Evolutionary conservation across 2,888 invertebrate genomes (phyloP), one percentile per base, ranked within the genome.

Genomic region (Gasteruption jaculator): DNA sequence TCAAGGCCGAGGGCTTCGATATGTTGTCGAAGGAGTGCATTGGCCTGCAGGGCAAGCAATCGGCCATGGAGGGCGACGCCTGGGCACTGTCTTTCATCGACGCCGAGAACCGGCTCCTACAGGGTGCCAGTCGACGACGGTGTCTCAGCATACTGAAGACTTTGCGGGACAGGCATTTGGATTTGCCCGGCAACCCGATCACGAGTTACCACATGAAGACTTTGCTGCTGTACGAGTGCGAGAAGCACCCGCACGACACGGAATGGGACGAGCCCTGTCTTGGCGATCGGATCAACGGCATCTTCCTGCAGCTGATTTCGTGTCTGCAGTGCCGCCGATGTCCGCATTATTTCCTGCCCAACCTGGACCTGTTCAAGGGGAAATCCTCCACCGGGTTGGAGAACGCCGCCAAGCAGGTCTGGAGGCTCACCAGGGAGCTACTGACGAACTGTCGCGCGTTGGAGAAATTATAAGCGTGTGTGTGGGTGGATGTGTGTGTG

Each of bases 1-100:
- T 93, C 5, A 94, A 94, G 73, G 86, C 89, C 0, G 93, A 94
- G 73, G 94, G 94, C 0, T 95, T 95, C 73, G 92, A 95, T 71
- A 76, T 95, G 57, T 73, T 94, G 15, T 91, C 91, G 16, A 91
- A 90, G 70, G 91, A 91, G 68, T 86, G 86, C 63, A 76, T 85
- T 47, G 81, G 84, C 14, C 69, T 87, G 60, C 86, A 86, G 68
- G 87, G 87, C 31, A 88, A 90, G 68, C 88, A 90, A 69, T 85
- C 86, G 12, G 86, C 86, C 11, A 91, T 94, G 83, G 94, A 95
- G 71, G 94, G 94, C 15, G 95, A 96, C 72, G 92, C 94, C 20
- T 95, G 94, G 94, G 87, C 91, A 43, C 75, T 95, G 61, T 87
- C 85, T 48, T 93, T 94, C 73, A 79, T 85, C 53, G 89, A 92